Percentiles rank a stretch among this genome's conserved stretches.
Evolutionary conservation across 2,797 vertebrate species (phyloP).

Genomic region (Tinamus major): DNA sequence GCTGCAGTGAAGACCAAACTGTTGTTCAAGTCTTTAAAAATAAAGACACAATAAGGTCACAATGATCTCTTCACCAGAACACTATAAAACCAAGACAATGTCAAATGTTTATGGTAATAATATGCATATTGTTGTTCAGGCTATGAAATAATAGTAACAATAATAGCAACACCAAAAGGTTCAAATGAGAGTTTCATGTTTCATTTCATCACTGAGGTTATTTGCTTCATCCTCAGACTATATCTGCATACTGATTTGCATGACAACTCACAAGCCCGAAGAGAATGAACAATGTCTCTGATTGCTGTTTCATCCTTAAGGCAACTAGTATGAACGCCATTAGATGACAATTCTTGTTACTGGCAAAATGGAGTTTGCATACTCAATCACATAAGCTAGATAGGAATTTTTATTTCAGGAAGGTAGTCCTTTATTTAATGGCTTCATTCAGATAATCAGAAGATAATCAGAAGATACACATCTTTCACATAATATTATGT

Average conservation of each 20-base stretch:
- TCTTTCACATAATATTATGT: neutral
- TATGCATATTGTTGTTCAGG: neutral
- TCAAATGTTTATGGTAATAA: neutral
- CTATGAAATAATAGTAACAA: neutral
- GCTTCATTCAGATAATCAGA: neutral
- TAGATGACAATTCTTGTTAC: neutral
- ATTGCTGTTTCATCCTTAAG: slow-evolving; percentile 17
- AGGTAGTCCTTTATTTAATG: neutral
- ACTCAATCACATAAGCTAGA: neutral
- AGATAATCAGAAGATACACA: neutral
- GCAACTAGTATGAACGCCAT: slow-evolving; percentile 6
- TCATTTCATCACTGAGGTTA: slow-evolving; percentile 7
- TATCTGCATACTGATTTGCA: slow-evolving; percentile 20
- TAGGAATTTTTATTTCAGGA: neutral
- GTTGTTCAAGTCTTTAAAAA: neutral
- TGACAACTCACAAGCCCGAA: slow-evolving; percentile 5
- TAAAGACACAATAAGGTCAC: neutral
- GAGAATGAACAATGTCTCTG: neutral
- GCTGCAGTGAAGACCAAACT: neutral
- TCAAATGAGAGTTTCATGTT: slow-evolving; percentile 26
- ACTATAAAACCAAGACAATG: neutral
- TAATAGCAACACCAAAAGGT: neutral
- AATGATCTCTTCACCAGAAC: neutral
- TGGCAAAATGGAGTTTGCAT: slow-evolving; percentile 8
- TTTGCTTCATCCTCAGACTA: neutral